Conservation (phyloP, 2,888 invertebrate genomes). For the Anoncus sp. region DNA sequence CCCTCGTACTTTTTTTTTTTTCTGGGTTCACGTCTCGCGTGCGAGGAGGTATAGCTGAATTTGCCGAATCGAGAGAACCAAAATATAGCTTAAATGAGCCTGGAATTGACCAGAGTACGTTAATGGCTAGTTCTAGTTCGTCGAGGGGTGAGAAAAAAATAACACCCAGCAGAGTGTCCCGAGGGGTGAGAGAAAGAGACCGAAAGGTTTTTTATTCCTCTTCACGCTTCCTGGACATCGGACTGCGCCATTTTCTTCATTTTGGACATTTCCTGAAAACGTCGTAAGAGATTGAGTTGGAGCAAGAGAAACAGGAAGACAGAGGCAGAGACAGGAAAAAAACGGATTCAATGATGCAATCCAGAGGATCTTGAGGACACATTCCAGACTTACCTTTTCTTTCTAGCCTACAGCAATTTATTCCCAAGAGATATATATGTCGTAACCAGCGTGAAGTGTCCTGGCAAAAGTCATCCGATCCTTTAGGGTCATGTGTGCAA, state of each 20-base stretch:
- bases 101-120: constrained; percentile 65
- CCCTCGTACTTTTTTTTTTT: constrained; percentile 20
- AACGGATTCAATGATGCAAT: constrained; percentile 32
- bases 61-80: constrained; percentile 42
- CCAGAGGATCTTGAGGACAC: constrained; percentile 24
- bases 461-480: constrained; percentile 7
- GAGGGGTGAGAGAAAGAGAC: neutral
- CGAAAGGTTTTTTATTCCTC: constrained; percentile 20
- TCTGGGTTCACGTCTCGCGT: constrained; percentile 1
- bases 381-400: constrained; percentile 22
- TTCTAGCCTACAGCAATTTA: constrained; percentile 1
- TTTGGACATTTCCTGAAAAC: constrained; percentile 27
- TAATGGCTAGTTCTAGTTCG: constrained; percentile 48
- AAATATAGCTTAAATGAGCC: constrained; percentile 67
- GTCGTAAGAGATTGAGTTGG: constrained; percentile 23
- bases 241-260: constrained; percentile 11
- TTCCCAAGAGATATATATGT: neutral
- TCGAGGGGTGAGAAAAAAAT: constrained; percentile 10
- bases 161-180: constrained; percentile 24
- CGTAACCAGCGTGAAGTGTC: constrained; percentile 16
- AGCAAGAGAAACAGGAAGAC: neutral
- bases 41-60: constrained; percentile 5
- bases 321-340: too few relatives aligned
- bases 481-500: neutral
- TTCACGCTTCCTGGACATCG: constrained; percentile 22